Conservation (phyloP, 2,797 vertebrate genomes). For the Protonibea diacanthus region DNA sequence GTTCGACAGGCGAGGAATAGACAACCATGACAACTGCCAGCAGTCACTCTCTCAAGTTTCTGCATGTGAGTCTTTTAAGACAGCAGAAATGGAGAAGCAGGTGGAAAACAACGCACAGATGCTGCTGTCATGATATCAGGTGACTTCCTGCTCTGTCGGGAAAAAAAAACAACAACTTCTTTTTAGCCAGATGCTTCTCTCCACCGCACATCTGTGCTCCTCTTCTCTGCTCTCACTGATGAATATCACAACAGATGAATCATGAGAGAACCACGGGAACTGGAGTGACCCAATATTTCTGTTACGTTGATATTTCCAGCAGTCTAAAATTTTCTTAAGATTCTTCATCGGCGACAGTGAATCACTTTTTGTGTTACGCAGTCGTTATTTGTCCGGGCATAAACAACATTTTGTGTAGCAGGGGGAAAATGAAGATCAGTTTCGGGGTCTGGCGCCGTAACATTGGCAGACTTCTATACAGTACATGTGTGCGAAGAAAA, state of each 20-base stretch:
- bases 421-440: not conserved
- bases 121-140: conserved; percentile 18
- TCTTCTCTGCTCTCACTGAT: not conserved
- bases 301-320: conserved; percentile 2
- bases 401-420: not conserved
- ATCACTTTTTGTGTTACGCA: not conserved
- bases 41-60: not conserved
- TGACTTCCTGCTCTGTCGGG: conserved; percentile 9
- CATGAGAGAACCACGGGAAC: conserved; percentile 12
- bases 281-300: not conserved
- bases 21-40: not conserved
- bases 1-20: not conserved
- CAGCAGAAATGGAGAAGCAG: no score
- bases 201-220: conserved; percentile 28
- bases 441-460: not conserved
- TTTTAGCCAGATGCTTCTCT: conserved; percentile 49
- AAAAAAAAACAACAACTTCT: conserved; percentile 10
- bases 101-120: conserved; percentile 4
- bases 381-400: not conserved
- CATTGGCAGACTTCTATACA: no score
- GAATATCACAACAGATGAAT: conserved; percentile 15
- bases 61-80: no score
- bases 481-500: no score
- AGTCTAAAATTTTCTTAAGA: not conserved
- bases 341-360: not conserved